Conservation (phyloP, 2,888 invertebrate genomes). For the Hoplodrina blanda region DNA sequence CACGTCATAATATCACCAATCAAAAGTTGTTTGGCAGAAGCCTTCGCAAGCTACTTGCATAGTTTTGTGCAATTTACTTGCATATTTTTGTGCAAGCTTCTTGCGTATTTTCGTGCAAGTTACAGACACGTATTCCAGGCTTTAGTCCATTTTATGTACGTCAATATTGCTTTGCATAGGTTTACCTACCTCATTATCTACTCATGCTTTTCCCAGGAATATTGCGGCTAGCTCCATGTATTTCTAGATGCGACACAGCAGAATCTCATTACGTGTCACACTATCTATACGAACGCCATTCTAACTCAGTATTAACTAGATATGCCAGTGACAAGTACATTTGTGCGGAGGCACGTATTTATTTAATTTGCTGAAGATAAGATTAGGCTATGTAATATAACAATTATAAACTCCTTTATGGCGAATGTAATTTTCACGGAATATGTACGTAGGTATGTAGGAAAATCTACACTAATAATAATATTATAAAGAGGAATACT, state of each 20-base stretch:
- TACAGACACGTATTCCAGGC: no score
- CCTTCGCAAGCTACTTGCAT: no score
- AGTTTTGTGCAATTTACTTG: no score
- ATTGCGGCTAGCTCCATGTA: background rate
- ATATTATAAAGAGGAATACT: no score
- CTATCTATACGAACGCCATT: background rate
- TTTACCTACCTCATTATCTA: background rate
- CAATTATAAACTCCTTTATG: conserved; percentile 21
- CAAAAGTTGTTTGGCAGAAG: no score
- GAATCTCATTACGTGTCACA: conserved; percentile 14
- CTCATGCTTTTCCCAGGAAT: background rate
- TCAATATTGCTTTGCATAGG: background rate
- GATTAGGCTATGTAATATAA: conserved; percentile 14
- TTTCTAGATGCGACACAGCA: conserved; percentile 4
- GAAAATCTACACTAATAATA: no score
- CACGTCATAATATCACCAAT: no score
- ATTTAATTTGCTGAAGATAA: conserved; percentile 41
- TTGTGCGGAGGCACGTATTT: conserved; percentile 29
- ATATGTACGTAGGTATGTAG: background rate
- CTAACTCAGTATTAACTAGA: conserved; percentile 4
- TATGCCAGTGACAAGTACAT: background rate
- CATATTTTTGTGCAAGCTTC: no score
- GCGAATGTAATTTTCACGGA: background rate
- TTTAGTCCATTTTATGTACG: no score
- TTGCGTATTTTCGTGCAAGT: no score